A percentile compares a stretch with the other conserved stretches of the same genome.
Evolutionary conservation across 1,140 invertebrate genomes (phyloP).

Genomic region (Solenopsis invicta): DNA sequence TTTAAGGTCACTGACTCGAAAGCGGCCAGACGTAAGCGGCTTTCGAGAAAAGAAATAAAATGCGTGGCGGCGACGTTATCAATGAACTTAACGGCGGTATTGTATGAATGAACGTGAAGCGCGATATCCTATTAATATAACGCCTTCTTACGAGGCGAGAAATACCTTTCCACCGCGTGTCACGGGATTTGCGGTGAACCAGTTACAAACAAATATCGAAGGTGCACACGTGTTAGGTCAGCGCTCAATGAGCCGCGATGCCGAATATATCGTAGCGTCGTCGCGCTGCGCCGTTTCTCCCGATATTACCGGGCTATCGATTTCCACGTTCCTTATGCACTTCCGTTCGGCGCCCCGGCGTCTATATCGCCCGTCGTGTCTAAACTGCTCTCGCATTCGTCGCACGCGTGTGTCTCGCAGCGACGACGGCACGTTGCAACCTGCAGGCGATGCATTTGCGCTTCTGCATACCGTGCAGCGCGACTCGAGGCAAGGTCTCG

Average conservation of each 20-base stretch:
- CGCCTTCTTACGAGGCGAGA: background rate
- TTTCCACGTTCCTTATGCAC: conserved; percentile 28
- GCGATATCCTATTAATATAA: background rate
- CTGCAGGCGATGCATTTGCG: conserved; percentile 34
- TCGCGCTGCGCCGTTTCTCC: background rate
- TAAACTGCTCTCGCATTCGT: conserved; percentile 36
- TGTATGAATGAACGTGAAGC: conserved; percentile 26
- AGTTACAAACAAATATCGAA: background rate
- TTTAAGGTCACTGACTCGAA: conserved; percentile 53
- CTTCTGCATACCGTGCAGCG: conserved; percentile 25
- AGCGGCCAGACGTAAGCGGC: background rate
- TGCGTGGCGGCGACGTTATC: background rate
- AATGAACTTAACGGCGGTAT: conserved; percentile 16
- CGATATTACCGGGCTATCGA: conserved; percentile 29
- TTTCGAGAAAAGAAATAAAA: conserved; percentile 34
- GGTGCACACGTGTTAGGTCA: conserved; percentile 35
- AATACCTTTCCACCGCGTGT: background rate
- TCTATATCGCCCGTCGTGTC: background rate
- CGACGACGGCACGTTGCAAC: conserved; percentile 23
- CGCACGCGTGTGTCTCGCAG: conserved; percentile 37
- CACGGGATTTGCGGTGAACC: background rate
- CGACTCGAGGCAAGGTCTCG: conserved; percentile 53
- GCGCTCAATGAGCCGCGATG: background rate
- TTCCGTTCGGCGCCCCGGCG: conserved; percentile 45
- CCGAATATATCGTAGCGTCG: conserved; percentile 2